Evolutionary conservation across 2,113 vertebrate species (phyloP), one percentile per base, ranked within the genome.

Genomic region (Ardeotis arabs): DNA sequence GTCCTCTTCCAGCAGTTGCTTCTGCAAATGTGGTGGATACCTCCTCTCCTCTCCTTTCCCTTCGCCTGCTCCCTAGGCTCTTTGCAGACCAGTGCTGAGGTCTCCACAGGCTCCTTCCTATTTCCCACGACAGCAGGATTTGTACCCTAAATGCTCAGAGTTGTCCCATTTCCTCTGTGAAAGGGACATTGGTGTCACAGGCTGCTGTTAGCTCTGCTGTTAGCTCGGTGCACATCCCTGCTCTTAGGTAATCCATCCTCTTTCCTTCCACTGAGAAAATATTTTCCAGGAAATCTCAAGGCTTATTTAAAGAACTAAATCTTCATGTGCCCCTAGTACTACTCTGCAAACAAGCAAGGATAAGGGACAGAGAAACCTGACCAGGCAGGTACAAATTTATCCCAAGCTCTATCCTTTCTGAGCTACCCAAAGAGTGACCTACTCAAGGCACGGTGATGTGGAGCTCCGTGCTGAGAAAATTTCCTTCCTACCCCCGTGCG

Each of bases 251-350:
- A 75, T 45, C 35, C n/a, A 73, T 5, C 8, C 33, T 28, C 9
- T 83, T 85, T 41, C 31, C 35, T 83, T 74, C 33, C 25, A 49
- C 33, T 31, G 37, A 39, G 41, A 73, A 84, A 87, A 80, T 52
- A 52, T 31, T 49, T 70, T 31, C 50, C 11, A 58, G 22, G 39
- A 6, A 29, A 6, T 49, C 25, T 69, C 10, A 44, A 60, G 35
- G 8, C 6, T 93, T 70, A 44, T 89, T 86, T 63, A 50, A 74
- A 90, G 44, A 81, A 28, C 24, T 66, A 59, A 63, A 59, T 55
- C 19, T 44, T 47, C 25, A 12, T 0, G 0, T 28, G 24, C 10
- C 35, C 7, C n/a, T 24, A 19, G 6, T 27, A 58, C 5, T 14
- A 12, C 41, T 62, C 35, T 12, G 24, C n/a, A 63, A 70, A 45